Evolutionary conservation across 1,140 invertebrate species (phyloP), one percentile per base, ranked within the genome.

Genomic region (Drosophila melanogaster): DNA sequence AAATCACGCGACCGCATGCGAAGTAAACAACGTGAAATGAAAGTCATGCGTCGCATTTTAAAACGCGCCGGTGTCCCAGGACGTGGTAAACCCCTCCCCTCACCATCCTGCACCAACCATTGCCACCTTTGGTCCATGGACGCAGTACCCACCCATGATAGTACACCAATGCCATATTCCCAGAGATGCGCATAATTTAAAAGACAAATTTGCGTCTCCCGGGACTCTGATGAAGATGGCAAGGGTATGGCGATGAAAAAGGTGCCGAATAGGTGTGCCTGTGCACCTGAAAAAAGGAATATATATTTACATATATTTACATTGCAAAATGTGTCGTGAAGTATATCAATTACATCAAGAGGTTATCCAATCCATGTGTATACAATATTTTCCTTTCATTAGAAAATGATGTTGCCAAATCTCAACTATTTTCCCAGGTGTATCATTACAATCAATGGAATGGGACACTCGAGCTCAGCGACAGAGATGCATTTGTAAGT

Each of bases 1-100:
- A 86, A 86, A 86, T 86, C 81, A 86, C 83, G 81, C 81, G 79
- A 78, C 70, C 80, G 79, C 80, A 83, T 83, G 80, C 80, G 74
- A 86, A 86, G 81, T 86, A 86, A 86, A 86, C 83, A 86, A 86
- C 81, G 83, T 81, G 78, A 86, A 86, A 86, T 86, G 81, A 86
- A 86, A 86, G 83, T 86, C 81, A 86, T 86, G 81, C 81, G 74
- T 87, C 83, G 81, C 81, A 86, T 86, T 87, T 86, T 87, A 86
- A 87, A 86, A 86, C 78, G 41, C 57, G 46, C 44, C 64, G 61
- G 53, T 65, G 67, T 85, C 72, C 46, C 72, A 58, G 77, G 51
- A 84, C 81, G 78, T 67, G 81, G 44, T 26, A 26, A 43, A 2
- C 33, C 66, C 66, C 11, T 22, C 12, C 10, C 8, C 7, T 1